Evolutionary conservation across 2,113 vertebrate genomes (phyloP).

Genomic region (Spermophilus dauricus): DNA sequence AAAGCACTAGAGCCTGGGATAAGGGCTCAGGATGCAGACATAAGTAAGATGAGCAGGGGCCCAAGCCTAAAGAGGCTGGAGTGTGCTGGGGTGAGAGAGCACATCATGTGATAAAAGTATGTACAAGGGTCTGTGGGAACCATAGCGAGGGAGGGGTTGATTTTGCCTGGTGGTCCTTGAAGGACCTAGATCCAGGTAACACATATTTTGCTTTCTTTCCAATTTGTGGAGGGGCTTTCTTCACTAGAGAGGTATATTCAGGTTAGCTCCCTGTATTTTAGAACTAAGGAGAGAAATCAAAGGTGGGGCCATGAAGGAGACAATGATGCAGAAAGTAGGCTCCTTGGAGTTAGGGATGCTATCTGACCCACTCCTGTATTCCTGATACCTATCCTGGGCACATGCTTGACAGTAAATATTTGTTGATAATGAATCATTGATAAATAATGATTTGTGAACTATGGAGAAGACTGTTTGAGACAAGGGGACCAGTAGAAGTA

Average conservation of each 20-base stretch:
- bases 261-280: constrained; percentile 9
- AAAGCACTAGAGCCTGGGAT: not conserved
- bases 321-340: not conserved
- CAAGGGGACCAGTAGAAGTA: not conserved
- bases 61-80: not conserved
- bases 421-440: not conserved
- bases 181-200: not conserved
- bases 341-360: not conserved
- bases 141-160: not conserved
- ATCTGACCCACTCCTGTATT: not conserved
- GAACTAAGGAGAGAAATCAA: not conserved
- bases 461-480: not conserved
- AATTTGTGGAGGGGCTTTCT: not conserved
- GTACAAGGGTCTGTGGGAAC: not conserved
- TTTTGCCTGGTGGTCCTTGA: not conserved
- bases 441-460: not conserved
- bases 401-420: not conserved
- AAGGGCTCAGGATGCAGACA: not conserved
- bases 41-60: not conserved
- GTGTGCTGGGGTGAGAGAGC: not conserved
- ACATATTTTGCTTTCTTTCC: constrained; percentile 3
- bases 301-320: not conserved
- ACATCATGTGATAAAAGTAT: not conserved
- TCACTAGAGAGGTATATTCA: not conserved
- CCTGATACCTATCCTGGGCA: not conserved